Evolutionary conservation across 2,797 vertebrate species (phyloP).

Genomic region (Artibeus jamaicensis): DNA sequence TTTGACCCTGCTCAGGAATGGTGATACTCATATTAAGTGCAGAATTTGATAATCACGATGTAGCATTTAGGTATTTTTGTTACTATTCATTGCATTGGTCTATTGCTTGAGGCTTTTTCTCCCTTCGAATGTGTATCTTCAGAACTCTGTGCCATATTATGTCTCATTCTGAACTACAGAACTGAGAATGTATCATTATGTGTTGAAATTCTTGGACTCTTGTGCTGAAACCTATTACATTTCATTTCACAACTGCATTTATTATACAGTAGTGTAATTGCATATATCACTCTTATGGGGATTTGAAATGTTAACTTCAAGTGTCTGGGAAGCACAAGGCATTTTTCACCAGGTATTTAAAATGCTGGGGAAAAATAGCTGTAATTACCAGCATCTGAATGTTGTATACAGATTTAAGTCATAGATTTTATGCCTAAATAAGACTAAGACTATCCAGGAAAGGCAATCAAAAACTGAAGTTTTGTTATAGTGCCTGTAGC

Average conservation of each 20-base stretch:
- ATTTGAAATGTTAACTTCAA: constrained; percentile 49
- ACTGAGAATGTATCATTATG: background rate
- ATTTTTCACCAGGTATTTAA: constrained; percentile 42
- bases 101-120: constrained; percentile 23
- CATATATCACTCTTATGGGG: constrained; percentile 19
- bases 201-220: constrained; percentile 44
- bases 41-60: constrained; percentile 50
- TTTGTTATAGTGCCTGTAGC: background rate
- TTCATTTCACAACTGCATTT: constrained; percentile 49
- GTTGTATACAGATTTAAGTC: background rate
- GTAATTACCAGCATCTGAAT: background rate
- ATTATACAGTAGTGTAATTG: constrained; percentile 48
- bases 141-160: constrained; percentile 36
- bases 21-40: constrained; percentile 32
- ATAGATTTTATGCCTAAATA: background rate
- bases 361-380: constrained; percentile 23
- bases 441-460: background rate
- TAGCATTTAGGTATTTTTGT: constrained; percentile 44
- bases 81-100: constrained; percentile 6
- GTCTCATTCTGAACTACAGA: constrained; percentile 43
- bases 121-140: background rate
- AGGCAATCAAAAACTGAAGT: background rate
- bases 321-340: background rate
- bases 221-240: constrained; percentile 26
- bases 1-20: constrained; percentile 48